Base-by-base conservation (phyloP, 2,888 invertebrate species). In the Argynnis bischoffii region DNA sequence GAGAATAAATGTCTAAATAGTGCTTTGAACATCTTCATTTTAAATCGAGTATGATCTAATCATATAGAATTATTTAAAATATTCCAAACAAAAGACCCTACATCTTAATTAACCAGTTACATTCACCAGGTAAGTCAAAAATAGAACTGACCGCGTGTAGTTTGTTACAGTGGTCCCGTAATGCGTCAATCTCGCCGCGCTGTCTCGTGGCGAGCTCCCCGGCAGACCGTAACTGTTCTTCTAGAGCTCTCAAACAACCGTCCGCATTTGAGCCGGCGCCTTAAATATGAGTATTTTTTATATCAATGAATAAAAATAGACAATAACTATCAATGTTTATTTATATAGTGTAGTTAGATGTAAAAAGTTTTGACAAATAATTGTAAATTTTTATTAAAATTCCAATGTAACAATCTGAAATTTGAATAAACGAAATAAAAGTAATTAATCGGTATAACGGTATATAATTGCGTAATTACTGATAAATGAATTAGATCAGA, bases 241-340 rank as follows among this genome's bases (percentile, higher is more conserved):
- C 97, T 64, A 97, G 83, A 71, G 96, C 96, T 26, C 96, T 91
- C 64, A 97, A 93, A 78, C 96, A 96, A 65, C 96, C 96, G 59
- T 94, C 94, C 3, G 95, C 94, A 69, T 94, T 94, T 68, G 93
- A 91, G 51, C 92, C 94, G 1, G 88, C 86, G 64, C 88, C 91
- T 90, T 67, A 6, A 68, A 60, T n/a, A 60, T 35, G 15, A 53
- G 13, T 14, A 31, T n/a, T n/a, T 26, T 59, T 54, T 46, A 11
- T 59, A 46, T 3, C 3, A 35, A 16, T 1, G 11, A 56, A 2
- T 14, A 41, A 11, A 35, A 16, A 55, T 26, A 35, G 1, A 26
- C 15, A 14, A 26, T 18, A 16, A 18, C 13, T 51, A 15, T 26
- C 13, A 54, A 18, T 5, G 2, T 14, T 13, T 31, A 41, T 8